These are phyloP conservation scores for Probosciger aterrimus DNA, from an alignment of 2,113 vertebrate species.

Conservation along the genomic window DNA sequence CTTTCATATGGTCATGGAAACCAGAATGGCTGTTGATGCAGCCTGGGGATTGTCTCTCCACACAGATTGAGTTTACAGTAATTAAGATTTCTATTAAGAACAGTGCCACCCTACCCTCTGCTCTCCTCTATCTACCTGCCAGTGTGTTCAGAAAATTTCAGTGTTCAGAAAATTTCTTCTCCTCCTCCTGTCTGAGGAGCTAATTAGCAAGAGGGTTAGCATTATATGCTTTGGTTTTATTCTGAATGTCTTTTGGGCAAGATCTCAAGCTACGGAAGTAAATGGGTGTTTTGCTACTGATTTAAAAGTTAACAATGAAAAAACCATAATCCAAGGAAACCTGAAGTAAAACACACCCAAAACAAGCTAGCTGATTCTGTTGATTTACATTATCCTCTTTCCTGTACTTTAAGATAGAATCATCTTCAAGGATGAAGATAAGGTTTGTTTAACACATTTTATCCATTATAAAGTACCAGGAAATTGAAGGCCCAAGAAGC, in stretches of 20 bases:
- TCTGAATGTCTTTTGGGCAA: not conserved
- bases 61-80: not conserved
- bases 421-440: not conserved
- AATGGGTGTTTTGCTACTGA: not conserved
- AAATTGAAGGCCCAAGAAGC: not conserved
- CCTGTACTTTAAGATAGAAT: not conserved
- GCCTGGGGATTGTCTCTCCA: not conserved
- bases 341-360: not conserved
- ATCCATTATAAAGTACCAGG: not conserved
- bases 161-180: not conserved
- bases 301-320: not conserved
- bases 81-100: not conserved
- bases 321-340: not conserved
- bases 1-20: not conserved
- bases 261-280: not conserved
- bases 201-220: not conserved
- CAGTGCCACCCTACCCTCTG: too few relatives aligned
- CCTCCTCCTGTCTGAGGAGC: rapidly evolving
- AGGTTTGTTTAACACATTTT: not conserved
- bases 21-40: not conserved
- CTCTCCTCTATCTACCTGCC: not conserved
- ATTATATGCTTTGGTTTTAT: not conserved
- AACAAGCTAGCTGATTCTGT: not conserved
- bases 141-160: not conserved
- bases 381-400: not conserved